Conservation (phyloP, 35 echinoderm and acorn worm species). For the Ophioderma brevispina region DNA sequence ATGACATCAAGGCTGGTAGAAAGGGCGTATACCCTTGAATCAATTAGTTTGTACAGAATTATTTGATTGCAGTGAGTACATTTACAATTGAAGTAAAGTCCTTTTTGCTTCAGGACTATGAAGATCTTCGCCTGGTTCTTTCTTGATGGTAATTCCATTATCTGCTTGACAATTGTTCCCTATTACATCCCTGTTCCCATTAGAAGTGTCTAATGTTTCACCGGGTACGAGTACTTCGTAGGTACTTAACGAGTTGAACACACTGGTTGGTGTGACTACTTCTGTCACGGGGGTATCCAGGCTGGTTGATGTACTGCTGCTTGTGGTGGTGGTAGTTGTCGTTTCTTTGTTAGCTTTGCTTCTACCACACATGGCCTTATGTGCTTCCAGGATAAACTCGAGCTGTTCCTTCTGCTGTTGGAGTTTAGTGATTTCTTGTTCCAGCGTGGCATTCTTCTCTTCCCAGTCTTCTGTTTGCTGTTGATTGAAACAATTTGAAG, state of each 20-base stretch:
- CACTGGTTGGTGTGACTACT: constrained; percentile 91
- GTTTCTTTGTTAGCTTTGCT: constrained; percentile 51
- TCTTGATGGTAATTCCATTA: constrained; percentile 53
- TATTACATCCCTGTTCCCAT: constrained; percentile 1
- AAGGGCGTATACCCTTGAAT: no score
- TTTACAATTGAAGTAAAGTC: constrained; percentile 82
- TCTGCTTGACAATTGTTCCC: not conserved
- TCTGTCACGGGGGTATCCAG: constrained; percentile 91
- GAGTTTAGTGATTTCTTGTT: constrained; percentile 92
- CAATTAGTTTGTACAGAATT: not conserved
- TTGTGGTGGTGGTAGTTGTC: constrained; percentile 24
- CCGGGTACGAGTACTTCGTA: constrained; percentile 3
- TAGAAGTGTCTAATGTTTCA: constrained; percentile 4
- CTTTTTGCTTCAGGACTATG: constrained; percentile 68
- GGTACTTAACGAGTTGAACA: constrained; percentile 69
- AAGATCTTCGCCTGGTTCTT: constrained; percentile 66
- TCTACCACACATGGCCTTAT: constrained; percentile 93
- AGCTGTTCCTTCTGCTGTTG: constrained; percentile 98
- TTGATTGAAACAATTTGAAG: constrained; percentile 8
- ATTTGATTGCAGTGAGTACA: not conserved
- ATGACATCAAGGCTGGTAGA: not conserved
- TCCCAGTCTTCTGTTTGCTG: constrained; percentile 99
- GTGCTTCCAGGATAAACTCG: constrained; percentile 94
- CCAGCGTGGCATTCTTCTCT: constrained; percentile 83
- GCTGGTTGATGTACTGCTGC: constrained; percentile 42